phyloP scores from a whole-genome alignment of 1,140 invertebrate species.

The Drosophila leontia region DNA sequence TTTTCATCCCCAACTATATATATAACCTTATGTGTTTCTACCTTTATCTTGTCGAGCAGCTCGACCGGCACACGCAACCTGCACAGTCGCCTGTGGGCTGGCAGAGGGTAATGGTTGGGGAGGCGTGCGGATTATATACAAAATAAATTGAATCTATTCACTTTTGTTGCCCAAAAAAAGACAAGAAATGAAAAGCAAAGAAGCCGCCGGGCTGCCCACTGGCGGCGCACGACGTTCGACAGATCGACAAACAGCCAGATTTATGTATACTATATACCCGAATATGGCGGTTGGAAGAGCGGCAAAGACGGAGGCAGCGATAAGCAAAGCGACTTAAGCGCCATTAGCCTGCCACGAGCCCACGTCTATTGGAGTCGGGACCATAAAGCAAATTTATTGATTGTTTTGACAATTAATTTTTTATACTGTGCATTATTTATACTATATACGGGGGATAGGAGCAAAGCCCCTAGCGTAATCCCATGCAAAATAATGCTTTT shows the following conservation, averaged over 20 bases:
- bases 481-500: constrained; percentile 40
- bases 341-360: constrained; percentile 63
- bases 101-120: background rate
- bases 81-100: background rate
- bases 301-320: constrained; percentile 19
- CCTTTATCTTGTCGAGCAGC: constrained; percentile 15
- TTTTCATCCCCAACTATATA: background rate
- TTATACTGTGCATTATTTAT: constrained; percentile 73
- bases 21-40: constrained; percentile 17
- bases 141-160: constrained; percentile 61
- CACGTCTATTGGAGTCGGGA: constrained; percentile 37
- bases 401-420: constrained; percentile 81
- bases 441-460: constrained; percentile 1
- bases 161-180: constrained; percentile 48
- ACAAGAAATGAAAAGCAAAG: constrained; percentile 39
- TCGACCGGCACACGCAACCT: constrained; percentile 22
- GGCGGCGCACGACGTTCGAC: constrained; percentile 5
- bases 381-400: constrained; percentile 77
- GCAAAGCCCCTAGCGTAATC: constrained; percentile 29
- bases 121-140: constrained; percentile 25
- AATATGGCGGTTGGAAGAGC: constrained; percentile 13
- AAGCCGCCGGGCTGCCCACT: constrained; percentile 32
- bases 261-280: constrained; percentile 11
- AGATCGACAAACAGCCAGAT: constrained; percentile 29
- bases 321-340: constrained; percentile 68